A percentile compares a stretch with the other conserved stretches of the same genome.
Conservation (phyloP, 2,113 vertebrate species). For the Chloropsis cyanopogon region DNA sequence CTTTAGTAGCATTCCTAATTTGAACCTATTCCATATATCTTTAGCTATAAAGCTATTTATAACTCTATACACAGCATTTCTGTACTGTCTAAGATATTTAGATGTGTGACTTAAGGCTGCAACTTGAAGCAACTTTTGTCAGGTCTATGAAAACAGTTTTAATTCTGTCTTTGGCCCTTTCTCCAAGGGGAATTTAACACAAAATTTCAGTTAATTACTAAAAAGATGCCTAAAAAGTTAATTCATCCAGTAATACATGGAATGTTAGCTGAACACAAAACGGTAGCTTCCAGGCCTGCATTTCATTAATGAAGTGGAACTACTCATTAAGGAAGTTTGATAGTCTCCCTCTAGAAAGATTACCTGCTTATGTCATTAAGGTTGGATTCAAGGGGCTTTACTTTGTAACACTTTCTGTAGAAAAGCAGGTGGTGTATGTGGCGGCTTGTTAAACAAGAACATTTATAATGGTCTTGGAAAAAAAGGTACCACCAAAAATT, state of each 20-base stretch:
- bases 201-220: not conserved
- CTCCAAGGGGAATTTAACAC: not conserved
- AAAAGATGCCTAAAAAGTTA: not conserved
- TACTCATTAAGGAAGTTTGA: conserved; percentile 26
- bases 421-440: not conserved
- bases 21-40: not conserved
- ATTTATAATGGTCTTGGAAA: not conserved
- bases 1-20: not conserved
- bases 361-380: conserved; percentile 35
- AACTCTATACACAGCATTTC: not conserved
- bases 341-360: conserved; percentile 5
- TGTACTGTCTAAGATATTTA: not conserved
- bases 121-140: not conserved
- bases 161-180: not conserved
- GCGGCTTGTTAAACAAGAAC: conserved; percentile 9
- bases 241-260: not conserved
- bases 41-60: not conserved
- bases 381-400: conserved; percentile 11
- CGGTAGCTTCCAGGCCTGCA: not conserved
- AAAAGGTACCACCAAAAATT: not conserved
- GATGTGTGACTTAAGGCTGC: not conserved
- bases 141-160: not conserved
- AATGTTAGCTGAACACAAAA: not conserved
- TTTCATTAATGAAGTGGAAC: not conserved
- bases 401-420: not conserved